Evolutionary conservation across 2,113 vertebrate genomes (phyloP).

Genomic region (Sceloporus tristichus): DNA sequence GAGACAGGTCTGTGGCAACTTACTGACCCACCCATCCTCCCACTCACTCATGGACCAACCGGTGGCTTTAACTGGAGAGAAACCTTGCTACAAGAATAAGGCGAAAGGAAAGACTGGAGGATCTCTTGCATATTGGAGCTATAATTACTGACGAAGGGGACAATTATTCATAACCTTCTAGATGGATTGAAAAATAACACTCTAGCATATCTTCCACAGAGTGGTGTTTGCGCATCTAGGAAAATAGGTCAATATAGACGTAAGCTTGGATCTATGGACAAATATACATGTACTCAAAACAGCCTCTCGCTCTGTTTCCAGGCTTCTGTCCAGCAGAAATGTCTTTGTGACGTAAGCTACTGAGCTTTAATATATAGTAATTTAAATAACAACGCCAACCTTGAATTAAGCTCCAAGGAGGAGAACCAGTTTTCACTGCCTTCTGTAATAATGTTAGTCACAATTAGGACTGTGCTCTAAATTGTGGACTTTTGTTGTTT

Average conservation of each 20-base stretch:
- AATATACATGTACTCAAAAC: not conserved
- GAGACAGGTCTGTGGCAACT: constrained; percentile 97
- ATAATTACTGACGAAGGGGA: constrained; percentile 40
- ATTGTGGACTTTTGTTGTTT: not conserved
- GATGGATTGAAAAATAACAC: constrained; percentile 54
- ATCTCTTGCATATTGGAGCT: constrained; percentile 3
- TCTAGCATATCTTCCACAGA: constrained; percentile 62
- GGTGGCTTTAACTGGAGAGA: constrained; percentile 99
- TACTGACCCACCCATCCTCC: constrained; percentile 95
- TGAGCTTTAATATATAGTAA: constrained; percentile 30
- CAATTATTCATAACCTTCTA: constrained; percentile 40
- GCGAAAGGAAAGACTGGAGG: not conserved
- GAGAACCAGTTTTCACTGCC: constrained; percentile 55
- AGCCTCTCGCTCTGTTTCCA: not conserved
- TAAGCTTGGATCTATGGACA: constrained; percentile 26
- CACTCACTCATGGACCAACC: constrained; percentile 96
- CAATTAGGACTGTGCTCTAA: constrained; percentile 9
- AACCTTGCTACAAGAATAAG: constrained; percentile 89
- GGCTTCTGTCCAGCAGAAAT: constrained; percentile 7
- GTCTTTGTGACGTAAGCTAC: constrained; percentile 38
- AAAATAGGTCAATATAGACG: constrained; percentile 35
- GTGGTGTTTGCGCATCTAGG: constrained; percentile 32
- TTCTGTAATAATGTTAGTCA: not conserved
- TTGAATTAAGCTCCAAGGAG: constrained; percentile 36
- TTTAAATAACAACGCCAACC: not conserved